These are phyloP conservation scores for Tragulus kanchil DNA, from an alignment of 2,113 vertebrate genomes.

Conservation along the genomic window DNA sequence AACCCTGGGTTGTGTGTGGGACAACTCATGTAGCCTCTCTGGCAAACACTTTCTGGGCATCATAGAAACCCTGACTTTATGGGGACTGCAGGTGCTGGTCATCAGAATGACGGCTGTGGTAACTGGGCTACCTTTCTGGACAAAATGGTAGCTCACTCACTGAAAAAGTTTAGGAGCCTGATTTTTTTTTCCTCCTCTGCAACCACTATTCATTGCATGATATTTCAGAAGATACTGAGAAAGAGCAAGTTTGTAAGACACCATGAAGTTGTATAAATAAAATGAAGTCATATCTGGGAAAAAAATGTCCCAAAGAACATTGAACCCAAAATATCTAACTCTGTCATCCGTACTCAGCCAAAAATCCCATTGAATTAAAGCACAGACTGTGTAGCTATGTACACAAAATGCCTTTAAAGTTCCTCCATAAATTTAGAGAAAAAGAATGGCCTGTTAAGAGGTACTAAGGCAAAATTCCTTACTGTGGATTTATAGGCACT, in stretches of 20 bases:
- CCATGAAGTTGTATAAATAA: slow-evolving; percentile 48
- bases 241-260: slow-evolving; percentile 63
- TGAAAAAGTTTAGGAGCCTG: neutral
- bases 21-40: neutral
- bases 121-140: neutral
- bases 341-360: neutral
- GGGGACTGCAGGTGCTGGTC: neutral
- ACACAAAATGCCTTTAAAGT: slow-evolving; percentile 79
- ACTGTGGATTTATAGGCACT: slow-evolving; percentile 69
- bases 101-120: neutral
- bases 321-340: slow-evolving; percentile 43
- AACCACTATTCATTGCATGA: neutral
- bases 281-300: slow-evolving; percentile 69
- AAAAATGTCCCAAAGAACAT: slow-evolving; percentile 59
- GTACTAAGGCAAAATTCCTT: slow-evolving; percentile 62
- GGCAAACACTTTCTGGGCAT: neutral
- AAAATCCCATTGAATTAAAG: slow-evolving; percentile 64
- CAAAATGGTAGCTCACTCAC: neutral
- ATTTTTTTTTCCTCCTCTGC: neutral
- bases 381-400: slow-evolving; percentile 50
- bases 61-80: neutral
- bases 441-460: slow-evolving; percentile 69
- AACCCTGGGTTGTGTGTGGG: neutral
- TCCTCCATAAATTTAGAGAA: slow-evolving; percentile 70
- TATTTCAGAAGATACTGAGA: slow-evolving; percentile 41